phyloP scores from a whole-genome alignment of 2,113 vertebrate species.

The Erpornis zantholeuca region DNA sequence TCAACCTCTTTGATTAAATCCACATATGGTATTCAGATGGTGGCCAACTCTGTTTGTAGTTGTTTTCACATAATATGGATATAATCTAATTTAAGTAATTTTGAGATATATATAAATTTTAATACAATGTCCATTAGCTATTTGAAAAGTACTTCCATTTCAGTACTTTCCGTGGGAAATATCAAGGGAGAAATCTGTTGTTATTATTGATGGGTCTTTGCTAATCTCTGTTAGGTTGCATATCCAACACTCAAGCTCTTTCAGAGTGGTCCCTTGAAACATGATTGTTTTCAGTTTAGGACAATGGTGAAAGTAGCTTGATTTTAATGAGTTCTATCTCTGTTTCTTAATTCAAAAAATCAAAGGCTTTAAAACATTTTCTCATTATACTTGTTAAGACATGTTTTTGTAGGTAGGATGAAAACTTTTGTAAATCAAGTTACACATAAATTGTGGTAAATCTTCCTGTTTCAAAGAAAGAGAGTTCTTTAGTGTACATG shows the following conservation, averaged over 20 bases:
- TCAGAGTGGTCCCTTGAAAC: background rate
- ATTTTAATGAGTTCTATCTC: background rate
- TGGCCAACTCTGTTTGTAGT: background rate
- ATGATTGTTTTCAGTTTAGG: background rate
- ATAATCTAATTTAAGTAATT: background rate
- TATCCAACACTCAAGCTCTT: background rate
- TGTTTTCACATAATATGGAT: background rate
- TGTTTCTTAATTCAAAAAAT: background rate
- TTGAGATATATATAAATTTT: background rate
- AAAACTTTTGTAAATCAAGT: background rate
- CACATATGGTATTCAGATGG: background rate
- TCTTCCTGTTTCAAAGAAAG: background rate
- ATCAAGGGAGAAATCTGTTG: background rate
- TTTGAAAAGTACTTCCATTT: background rate
- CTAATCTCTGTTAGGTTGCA: background rate
- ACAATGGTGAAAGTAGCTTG: background rate
- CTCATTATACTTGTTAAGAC: background rate
- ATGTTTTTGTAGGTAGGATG: background rate
- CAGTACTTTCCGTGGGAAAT: background rate
- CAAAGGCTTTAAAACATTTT: background rate
- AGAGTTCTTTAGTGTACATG: accelerated
- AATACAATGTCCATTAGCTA: background rate
- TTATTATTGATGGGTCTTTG: background rate
- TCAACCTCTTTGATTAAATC: background rate
- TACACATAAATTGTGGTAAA: background rate